Evolutionary conservation across 2,113 vertebrate genomes (phyloP), one percentile per base, ranked within the genome.

Genomic region (Apistogramma diplotaenia): DNA sequence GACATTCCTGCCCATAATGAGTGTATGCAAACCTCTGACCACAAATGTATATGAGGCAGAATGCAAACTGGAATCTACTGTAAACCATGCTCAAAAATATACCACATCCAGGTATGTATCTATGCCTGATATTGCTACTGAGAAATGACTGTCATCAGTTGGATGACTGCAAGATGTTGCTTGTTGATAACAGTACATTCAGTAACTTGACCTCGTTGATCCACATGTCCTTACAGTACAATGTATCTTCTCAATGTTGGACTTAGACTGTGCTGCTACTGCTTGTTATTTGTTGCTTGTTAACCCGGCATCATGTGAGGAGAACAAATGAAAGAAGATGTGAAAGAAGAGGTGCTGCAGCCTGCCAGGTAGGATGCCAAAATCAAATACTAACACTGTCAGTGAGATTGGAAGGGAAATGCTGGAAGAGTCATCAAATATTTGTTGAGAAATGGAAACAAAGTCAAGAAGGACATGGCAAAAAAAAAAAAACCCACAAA

Each of bases 401-500:
- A 67, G 19, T 27, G 37, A 74, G 58, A 46, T 60, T 0, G 4
- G 40, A 19, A 31, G 55, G 29, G 59, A 60, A 59, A 76, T 35
- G 53, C 60, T 54, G 60, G 25, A 60, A 70, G 43, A 13, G n/a
- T 70, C 65, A 51, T 70, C 65, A 70, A 70, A 49, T 84, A 43
- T 88, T 85, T 89, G 73, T 79, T 76, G 74, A 55, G 73, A 73
- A 53, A 51, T 18, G 25, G 27, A 73, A 72, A 31, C 51, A 31
- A 72, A 87, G 51, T 56, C 27, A 37, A 78, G 65, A 70, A 29
- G 82, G 76, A 23, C 59, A 15, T 54, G 10, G n/a, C 12, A 10
- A 77, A 65, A 82, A 60, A 81, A 61, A 13, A 3, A 76, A 74
- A 78, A 67, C 58, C 59, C 2, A 0, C 67, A 59, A 77, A 79